A percentile compares a stretch with the other conserved stretches of the same genome.
Evolutionary conservation across 2,888 invertebrate genomes (phyloP).

Genomic region (Cetonia aurata): DNA sequence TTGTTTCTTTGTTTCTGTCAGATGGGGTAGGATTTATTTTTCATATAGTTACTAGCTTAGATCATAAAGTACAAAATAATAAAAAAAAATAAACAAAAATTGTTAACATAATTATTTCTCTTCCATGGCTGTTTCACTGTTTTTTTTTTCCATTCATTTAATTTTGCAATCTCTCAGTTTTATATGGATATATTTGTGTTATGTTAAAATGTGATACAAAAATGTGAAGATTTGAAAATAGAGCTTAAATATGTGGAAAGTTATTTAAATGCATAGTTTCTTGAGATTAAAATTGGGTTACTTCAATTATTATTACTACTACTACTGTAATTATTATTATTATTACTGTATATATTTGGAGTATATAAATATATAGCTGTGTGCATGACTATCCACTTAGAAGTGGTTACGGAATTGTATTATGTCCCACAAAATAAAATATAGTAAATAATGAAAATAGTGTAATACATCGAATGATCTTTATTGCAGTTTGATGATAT

Average conservation of each 20-base stretch:
- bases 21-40: constrained; percentile 49
- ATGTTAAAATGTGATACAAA: constrained; percentile 12
- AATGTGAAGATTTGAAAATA: constrained; percentile 5
- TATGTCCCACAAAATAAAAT: constrained; percentile 12
- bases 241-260: background rate
- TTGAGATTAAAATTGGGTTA: constrained; percentile 3
- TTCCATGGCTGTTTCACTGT: constrained; percentile 28
- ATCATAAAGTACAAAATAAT: constrained; percentile 51
- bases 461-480: too few relatives aligned
- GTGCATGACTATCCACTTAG: constrained; percentile 36
- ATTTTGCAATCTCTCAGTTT: constrained; percentile 32
- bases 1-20: constrained; percentile 23
- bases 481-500: too few relatives aligned
- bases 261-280: constrained; percentile 1
- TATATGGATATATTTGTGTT: constrained; percentile 28
- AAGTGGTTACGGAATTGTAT: constrained; percentile 33
- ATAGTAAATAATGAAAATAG: background rate
- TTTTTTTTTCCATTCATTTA: constrained; percentile 23
- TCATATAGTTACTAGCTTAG: constrained; percentile 44
- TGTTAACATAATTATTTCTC: constrained; percentile 35
- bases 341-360: constrained; percentile 34
- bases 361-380: constrained; percentile 21
- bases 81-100: constrained; percentile 45
- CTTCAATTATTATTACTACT: constrained; percentile 3
- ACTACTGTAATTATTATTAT: constrained; percentile 14